These are phyloP conservation scores for Saguinus imperator DNA, from an alignment of 2,113 vertebrate genomes.

Conservation along the genomic window DNA sequence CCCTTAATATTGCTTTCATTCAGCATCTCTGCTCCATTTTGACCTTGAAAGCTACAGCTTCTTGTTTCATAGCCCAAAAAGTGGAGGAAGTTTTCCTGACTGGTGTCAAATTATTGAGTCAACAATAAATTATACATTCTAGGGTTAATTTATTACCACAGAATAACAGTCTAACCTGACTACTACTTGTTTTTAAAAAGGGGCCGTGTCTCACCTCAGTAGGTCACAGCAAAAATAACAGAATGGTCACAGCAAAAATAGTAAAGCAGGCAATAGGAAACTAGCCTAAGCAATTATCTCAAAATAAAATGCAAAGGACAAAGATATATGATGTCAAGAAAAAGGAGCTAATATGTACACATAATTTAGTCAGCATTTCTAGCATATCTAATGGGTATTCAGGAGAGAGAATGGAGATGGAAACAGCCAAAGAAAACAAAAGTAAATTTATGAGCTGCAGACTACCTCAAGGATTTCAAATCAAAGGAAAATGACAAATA, in stretches of 20 bases:
- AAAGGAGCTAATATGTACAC: background rate
- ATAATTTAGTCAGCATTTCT: background rate
- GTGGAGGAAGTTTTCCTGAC: background rate
- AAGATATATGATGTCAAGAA: background rate
- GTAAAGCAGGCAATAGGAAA: background rate
- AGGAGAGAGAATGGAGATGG: background rate
- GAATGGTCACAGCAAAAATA: background rate
- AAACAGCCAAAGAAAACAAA: background rate
- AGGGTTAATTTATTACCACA: background rate
- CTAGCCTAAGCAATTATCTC: background rate
- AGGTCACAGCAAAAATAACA: background rate
- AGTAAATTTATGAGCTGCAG: background rate
- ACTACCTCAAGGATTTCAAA: background rate
- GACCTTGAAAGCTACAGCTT: background rate
- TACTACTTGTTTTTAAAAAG: background rate
- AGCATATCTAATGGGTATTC: background rate
- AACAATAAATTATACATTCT: background rate
- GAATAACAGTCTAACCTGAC: background rate
- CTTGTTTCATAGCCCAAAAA: background rate
- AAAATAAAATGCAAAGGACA: background rate
- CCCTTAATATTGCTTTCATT: background rate
- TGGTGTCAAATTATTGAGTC: background rate
- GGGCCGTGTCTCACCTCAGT: background rate
- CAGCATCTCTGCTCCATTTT: background rate
- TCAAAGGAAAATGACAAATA: background rate